Conservation (phyloP, 2,113 vertebrate genomes). For the Catharus fuscescens region DNA sequence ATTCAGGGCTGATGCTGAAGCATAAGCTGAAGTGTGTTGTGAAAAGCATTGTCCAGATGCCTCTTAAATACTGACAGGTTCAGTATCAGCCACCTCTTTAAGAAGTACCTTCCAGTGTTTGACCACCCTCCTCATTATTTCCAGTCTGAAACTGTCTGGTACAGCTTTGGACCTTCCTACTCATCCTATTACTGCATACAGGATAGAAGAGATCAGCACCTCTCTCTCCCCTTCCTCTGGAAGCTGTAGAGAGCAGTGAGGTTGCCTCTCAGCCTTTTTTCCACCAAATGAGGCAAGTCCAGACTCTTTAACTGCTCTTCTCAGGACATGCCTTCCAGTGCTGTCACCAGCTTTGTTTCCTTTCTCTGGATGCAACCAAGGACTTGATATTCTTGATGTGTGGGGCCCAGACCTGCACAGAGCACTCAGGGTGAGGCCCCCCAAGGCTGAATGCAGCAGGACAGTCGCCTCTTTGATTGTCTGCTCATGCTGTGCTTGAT, state of each 20-base stretch:
- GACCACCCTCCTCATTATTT: not conserved
- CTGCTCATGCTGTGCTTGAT: not conserved
- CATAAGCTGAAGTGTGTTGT: not conserved
- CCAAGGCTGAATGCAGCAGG: fast-evolving
- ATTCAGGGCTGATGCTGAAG: not conserved
- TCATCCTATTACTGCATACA: not conserved
- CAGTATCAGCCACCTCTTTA: not conserved
- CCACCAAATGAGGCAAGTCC: not conserved
- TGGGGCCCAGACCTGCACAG: not conserved
- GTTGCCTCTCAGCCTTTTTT: not conserved
- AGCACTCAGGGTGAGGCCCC: too few species aligned
- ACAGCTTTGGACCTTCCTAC: not conserved
- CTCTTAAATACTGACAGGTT: not conserved
- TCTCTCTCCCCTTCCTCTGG: not conserved
- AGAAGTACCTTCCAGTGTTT: not conserved
- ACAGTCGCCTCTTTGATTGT: too few species aligned
- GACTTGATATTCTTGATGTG: fast-evolving
- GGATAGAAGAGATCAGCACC: not conserved
- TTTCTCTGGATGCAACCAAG: fast-evolving
- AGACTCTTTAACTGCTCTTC: not conserved
- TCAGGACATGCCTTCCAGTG: not conserved
- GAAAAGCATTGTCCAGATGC: not conserved
- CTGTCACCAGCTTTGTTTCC: not conserved
- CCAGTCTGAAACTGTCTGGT: not conserved
- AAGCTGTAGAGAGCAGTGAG: not conserved